phyloP scores from a whole-genome alignment of 2,797 vertebrate species.

The Muscicapa comitata region DNA sequence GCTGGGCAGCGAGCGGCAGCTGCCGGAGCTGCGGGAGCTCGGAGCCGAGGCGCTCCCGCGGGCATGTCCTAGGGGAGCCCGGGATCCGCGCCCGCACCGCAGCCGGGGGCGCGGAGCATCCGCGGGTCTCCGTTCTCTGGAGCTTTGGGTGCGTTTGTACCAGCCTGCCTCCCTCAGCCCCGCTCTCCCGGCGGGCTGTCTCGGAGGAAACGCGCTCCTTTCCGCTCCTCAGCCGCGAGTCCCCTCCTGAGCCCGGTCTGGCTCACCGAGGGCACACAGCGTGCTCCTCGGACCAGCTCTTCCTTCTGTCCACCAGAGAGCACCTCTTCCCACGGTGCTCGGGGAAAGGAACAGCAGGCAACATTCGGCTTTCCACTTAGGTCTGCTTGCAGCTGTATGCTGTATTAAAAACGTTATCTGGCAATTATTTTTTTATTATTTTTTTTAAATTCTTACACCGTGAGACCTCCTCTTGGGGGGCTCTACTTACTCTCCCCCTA shows the following conservation, averaged over 20 bases:
- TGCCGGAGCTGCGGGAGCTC: neutral
- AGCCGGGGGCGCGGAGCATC: neutral
- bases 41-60: neutral
- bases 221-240: neutral
- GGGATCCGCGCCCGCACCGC: accelerated
- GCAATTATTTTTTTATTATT: accelerated
- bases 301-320: neutral
- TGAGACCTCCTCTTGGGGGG: neutral
- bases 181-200: too few relatives aligned
- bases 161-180: neutral
- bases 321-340: neutral
- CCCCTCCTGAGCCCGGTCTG: neutral
- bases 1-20: neutral
- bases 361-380: neutral
- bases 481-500: neutral
- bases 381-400: neutral
- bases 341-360: neutral
- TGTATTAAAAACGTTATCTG: accelerated
- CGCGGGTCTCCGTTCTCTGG: accelerated
- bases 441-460: neutral
- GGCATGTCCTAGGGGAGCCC: neutral
- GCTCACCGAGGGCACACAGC: neutral
- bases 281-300: neutral
- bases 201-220: neutral
- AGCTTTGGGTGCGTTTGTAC: neutral